These are phyloP conservation scores for Megastigmus dorsalis DNA, from an alignment of 2,888 invertebrate species.

Conservation along the genomic window DNA sequence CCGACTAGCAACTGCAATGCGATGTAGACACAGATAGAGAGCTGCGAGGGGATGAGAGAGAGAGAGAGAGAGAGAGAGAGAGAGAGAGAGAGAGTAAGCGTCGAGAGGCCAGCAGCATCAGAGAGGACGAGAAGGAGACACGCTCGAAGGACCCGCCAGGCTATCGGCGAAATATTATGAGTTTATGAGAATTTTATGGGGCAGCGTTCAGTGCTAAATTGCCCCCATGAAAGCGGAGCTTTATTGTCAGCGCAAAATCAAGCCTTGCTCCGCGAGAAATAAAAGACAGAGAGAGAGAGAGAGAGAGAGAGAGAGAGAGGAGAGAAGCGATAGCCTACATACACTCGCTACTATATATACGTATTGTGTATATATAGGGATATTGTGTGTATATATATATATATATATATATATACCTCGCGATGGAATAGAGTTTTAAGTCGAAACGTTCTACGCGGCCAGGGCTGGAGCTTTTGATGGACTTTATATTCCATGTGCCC, in stretches of 20 bases:
- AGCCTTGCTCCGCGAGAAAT: conserved; percentile 21
- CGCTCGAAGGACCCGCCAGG: neutral
- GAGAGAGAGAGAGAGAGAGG: neutral
- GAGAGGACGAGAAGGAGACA: no score
- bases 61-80: conserved; percentile 3
- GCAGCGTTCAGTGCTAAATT: conserved; percentile 38
- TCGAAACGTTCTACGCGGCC: neutral
- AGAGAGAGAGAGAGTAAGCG: neutral
- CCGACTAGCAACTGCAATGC: neutral
- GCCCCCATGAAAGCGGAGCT: conserved; percentile 35
- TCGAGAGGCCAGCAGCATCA: neutral
- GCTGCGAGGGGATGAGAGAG: neutral
- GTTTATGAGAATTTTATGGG: conserved; percentile 51
- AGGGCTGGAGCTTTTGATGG: conserved; percentile 17
- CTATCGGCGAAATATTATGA: conserved; percentile 47
- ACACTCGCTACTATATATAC: neutral
- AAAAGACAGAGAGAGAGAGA: conserved; percentile 20
- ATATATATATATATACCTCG: no score
- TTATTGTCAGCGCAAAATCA: conserved; percentile 41
- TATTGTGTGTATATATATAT: no score
- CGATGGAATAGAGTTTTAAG: conserved; percentile 40
- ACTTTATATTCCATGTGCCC: conserved; percentile 26
- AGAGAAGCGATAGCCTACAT: neutral
- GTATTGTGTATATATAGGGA: neutral
- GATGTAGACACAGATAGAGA: neutral